Evolutionary conservation across 2,797 vertebrate species (phyloP).

Genomic region (Gastrophryne carolinensis): DNA sequence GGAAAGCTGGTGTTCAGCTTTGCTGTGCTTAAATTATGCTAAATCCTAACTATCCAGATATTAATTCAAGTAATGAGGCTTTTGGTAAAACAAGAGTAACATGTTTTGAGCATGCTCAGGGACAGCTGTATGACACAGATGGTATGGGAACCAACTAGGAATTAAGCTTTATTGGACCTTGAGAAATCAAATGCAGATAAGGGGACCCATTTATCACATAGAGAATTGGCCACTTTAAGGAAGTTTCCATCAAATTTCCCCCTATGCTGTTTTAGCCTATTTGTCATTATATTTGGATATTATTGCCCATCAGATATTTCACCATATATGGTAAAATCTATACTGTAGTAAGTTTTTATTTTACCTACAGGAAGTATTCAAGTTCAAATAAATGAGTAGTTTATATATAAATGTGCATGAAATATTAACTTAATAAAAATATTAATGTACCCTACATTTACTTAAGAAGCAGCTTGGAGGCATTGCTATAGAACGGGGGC

Average conservation of each 20-base stretch:
- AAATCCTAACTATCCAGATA: slow-evolving; percentile 33
- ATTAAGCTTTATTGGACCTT: slow-evolving; percentile 33
- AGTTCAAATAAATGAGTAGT: too few relatives aligned
- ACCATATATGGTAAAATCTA: too few relatives aligned
- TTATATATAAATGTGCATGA: too few relatives aligned
- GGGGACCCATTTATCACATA: neutral
- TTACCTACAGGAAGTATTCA: too few relatives aligned
- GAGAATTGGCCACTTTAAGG: neutral
- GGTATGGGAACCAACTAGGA: slow-evolving; percentile 31
- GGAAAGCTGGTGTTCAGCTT: slow-evolving; percentile 24
- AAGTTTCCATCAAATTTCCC: neutral
- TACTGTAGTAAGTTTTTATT: too few relatives aligned
- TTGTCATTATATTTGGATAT: too few relatives aligned
- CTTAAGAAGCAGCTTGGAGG: too few relatives aligned
- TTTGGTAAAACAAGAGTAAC: slow-evolving; percentile 31
- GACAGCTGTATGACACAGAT: slow-evolving; percentile 36
- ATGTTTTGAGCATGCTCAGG: slow-evolving; percentile 23
- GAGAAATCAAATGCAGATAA: slow-evolving; percentile 16
- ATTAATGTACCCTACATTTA: too few relatives aligned
- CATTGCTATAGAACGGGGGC: too few relatives aligned
- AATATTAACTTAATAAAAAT: too few relatives aligned
- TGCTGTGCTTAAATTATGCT: slow-evolving; percentile 31
- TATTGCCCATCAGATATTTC: too few relatives aligned
- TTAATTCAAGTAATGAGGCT: slow-evolving; percentile 34
- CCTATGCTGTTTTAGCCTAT: neutral